phyloP scores from a whole-genome alignment of 2,113 vertebrate species.

The Saguinus imperator region DNA sequence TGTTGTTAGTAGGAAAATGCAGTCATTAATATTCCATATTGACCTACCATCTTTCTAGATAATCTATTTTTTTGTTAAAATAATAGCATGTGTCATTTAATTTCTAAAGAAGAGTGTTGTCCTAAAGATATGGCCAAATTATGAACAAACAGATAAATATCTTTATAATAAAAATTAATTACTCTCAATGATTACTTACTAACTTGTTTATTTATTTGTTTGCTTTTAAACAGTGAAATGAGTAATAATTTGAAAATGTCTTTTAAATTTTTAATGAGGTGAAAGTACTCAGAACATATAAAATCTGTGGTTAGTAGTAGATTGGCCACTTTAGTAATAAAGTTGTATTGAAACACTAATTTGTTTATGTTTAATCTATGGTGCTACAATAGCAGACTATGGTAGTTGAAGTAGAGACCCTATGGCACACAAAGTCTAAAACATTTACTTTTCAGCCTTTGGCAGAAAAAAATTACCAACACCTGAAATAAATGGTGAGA shows the following conservation, averaged over 20 bases:
- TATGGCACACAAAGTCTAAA: not conserved
- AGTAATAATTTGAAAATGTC: not conserved
- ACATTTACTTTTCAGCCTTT: not conserved
- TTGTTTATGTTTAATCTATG: not conserved
- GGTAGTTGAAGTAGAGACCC: not conserved
- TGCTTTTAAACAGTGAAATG: not conserved
- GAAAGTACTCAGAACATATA: not conserved
- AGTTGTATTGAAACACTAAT: not conserved
- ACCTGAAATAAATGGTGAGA: not conserved
- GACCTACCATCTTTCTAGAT: not conserved
- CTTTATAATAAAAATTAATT: not conserved
- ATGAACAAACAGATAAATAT: not conserved
- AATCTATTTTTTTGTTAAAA: not conserved
- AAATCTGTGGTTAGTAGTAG: not conserved
- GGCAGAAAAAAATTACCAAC: not conserved
- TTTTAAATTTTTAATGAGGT: not conserved
- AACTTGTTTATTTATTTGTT: not conserved
- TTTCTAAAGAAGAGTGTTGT: not conserved
- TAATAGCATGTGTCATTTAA: not conserved
- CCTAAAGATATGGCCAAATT: not conserved
- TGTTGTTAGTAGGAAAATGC: not conserved
- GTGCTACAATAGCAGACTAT: not conserved
- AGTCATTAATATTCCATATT: not conserved
- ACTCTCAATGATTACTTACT: not conserved
- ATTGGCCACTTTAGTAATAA: not conserved